Evolutionary conservation across 2,797 vertebrate species (phyloP).

Genomic region (Cuculus canorus): DNA sequence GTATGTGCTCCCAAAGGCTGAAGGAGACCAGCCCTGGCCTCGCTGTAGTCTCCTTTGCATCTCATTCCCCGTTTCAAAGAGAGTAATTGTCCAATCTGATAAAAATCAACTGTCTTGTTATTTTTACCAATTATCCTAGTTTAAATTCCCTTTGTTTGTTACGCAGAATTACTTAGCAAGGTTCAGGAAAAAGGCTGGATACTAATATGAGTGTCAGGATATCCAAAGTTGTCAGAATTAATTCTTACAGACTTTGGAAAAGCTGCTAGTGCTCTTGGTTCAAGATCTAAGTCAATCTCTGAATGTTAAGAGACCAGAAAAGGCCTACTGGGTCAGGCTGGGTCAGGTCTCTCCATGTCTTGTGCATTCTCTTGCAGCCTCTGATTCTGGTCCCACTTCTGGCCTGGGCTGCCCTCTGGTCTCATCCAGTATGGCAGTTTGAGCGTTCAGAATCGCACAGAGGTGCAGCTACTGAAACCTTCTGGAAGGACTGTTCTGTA

Average conservation of each 20-base stretch:
- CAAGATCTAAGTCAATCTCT: background rate
- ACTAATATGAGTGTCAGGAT: background rate
- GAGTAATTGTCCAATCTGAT: slow-evolving; percentile 4
- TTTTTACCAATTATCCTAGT: slow-evolving; percentile 45
- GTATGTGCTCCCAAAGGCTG: background rate
- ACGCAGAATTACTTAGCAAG: slow-evolving; percentile 29
- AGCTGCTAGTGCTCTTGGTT: background rate
- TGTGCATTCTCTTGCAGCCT: background rate
- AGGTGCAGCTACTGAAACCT: slow-evolving; percentile 43
- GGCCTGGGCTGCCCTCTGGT: slow-evolving; percentile 13
- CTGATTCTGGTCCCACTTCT: background rate
- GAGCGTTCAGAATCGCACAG: background rate
- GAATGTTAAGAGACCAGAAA: background rate
- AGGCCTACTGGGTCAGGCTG: background rate
- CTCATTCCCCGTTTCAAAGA: background rate
- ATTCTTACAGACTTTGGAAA: slow-evolving; percentile 42
- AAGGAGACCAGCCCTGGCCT: background rate
- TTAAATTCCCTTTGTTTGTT: slow-evolving; percentile 52
- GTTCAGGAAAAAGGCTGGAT: slow-evolving; percentile 33
- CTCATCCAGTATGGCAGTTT: slow-evolving; percentile 32
- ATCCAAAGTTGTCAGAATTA: slow-evolving; percentile 58
- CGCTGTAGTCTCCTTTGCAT: slow-evolving; percentile 51
- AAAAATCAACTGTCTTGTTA: slow-evolving; percentile 37
- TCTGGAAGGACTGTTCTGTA: slow-evolving; percentile 30
- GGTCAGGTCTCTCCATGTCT: background rate